Percentiles rank a stretch among this genome's conserved stretches.
phyloP scores from a whole-genome alignment of 2,113 vertebrate species.

The Sialia sialis region DNA sequence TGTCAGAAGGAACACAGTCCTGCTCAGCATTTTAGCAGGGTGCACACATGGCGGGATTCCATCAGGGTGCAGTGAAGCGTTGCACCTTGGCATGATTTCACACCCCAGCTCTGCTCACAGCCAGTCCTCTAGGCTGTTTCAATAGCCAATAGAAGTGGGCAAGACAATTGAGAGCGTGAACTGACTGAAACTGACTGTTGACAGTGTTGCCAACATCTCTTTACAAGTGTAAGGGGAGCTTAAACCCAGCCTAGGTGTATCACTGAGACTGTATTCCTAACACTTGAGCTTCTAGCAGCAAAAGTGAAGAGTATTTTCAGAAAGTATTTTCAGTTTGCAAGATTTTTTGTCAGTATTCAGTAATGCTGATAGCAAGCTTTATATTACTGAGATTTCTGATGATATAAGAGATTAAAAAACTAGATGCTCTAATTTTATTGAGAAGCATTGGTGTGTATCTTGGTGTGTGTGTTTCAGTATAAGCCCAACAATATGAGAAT shows the following conservation, averaged over 20 bases:
- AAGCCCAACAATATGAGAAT: background rate
- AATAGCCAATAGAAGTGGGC: background rate
- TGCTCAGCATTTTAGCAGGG: background rate
- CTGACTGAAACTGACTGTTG: background rate
- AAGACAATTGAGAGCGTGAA: background rate
- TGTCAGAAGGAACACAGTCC: background rate
- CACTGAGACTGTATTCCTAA: background rate
- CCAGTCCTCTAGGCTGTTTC: background rate
- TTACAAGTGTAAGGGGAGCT: background rate
- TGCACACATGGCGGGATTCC: background rate
- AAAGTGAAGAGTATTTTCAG: background rate
- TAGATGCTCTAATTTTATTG: background rate
- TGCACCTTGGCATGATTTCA: fast-evolving
- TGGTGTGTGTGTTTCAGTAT: background rate
- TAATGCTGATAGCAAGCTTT: background rate
- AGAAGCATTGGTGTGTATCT: background rate
- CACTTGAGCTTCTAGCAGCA: background rate
- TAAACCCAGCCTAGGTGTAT: background rate
- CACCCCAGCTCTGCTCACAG: background rate
- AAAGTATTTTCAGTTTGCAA: background rate
- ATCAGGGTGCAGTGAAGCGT: fast-evolving
- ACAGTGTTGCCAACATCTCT: background rate
- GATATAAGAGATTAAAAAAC: background rate
- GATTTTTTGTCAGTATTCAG: background rate
- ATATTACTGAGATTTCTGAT: background rate